Percentiles rank a stretch among this genome's conserved stretches.
These are phyloP conservation scores for Calameuta idolon DNA, from an alignment of 2,888 invertebrate genomes.

Conservation along the genomic window DNA sequence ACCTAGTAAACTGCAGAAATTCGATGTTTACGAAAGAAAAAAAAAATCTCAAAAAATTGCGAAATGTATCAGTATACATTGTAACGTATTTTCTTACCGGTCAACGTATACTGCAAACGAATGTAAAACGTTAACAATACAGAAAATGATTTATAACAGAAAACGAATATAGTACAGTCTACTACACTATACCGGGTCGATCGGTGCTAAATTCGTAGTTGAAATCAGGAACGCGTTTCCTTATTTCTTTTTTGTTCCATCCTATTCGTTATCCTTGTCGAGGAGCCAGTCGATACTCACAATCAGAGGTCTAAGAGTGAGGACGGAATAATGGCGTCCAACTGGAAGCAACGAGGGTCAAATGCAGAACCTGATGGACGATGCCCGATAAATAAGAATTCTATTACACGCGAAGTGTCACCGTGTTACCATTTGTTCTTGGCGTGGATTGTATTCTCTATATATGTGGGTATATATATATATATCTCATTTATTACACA, in stretches of 20 bases:
- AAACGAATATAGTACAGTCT: background rate
- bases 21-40: background rate
- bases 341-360: background rate
- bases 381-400: conserved; percentile 4
- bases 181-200: background rate
- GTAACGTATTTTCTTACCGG: no score
- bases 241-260: background rate
- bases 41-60: background rate
- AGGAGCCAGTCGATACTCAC: background rate
- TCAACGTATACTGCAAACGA: background rate
- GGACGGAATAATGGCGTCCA: background rate
- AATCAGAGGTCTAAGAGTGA: background rate
- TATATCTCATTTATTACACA: background rate
- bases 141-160: background rate
- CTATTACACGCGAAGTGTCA: background rate
- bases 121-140: background rate
- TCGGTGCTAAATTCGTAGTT: background rate
- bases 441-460: background rate
- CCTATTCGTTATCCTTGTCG: background rate
- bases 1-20: background rate
- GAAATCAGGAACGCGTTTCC: background rate
- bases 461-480: background rate
- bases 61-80: background rate
- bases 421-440: background rate
- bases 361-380: background rate